A percentile compares a stretch with the other conserved stretches of the same genome.
Evolutionary conservation across 2,888 invertebrate species (phyloP).

Genomic region (Prosopocoilus inquinatus): DNA sequence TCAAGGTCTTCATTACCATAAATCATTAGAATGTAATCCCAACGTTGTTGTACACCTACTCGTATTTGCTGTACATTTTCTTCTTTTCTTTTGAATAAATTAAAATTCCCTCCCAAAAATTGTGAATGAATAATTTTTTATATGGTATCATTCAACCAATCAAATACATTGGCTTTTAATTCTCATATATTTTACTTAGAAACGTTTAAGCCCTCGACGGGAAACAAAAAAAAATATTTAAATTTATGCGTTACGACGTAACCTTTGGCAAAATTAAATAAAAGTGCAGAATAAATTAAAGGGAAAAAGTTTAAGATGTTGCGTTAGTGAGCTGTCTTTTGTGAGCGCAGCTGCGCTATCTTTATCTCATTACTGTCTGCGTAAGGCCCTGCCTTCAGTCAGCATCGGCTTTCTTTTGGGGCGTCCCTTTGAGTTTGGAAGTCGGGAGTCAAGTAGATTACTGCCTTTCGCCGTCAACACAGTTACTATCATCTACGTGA

Average conservation of each 20-base stretch:
- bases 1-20: too few species aligned
- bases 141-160: too few species aligned
- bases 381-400: conserved; percentile 18
- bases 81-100: too few species aligned
- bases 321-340: not conserved
- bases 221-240: conserved; percentile 1
- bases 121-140: too few species aligned
- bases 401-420: conserved; percentile 20
- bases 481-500: conserved; percentile 22
- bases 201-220: not conserved
- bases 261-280: not conserved
- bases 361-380: conserved; percentile 22
- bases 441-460: conserved; percentile 24
- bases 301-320: conserved; percentile 6
- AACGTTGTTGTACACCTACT: too few species aligned
- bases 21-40: too few species aligned
- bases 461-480: conserved; percentile 20
- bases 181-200: too few species aligned
- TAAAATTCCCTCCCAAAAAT: too few species aligned
- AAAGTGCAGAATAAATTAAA: not conserved
- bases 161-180: too few species aligned
- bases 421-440: conserved; percentile 13
- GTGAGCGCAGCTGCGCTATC: conserved; percentile 13
- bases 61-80: too few species aligned
- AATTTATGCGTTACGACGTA: conserved; percentile 3